These are phyloP conservation scores for Eclectus roratus DNA, from an alignment of 2,113 vertebrate genomes.

Conservation along the genomic window DNA sequence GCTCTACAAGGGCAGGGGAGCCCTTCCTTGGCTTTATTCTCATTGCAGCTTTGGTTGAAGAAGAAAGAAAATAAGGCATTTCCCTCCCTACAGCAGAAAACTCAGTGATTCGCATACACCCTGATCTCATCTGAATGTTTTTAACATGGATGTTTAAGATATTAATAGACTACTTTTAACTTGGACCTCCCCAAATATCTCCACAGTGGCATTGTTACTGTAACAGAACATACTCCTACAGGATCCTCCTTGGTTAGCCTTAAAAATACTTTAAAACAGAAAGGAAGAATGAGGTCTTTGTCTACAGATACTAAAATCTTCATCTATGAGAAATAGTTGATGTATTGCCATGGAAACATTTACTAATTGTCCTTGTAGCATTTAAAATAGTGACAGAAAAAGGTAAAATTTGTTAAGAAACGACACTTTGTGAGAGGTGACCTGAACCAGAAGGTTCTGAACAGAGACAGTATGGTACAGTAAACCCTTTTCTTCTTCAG, in stretches of 20 bases:
- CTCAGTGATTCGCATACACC: neutral
- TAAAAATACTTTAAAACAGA: constrained; percentile 42
- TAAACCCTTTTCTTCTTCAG: neutral
- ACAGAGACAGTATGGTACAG: neutral
- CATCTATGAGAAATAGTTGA: constrained; percentile 19
- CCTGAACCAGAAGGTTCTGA: neutral
- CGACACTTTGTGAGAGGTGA: neutral
- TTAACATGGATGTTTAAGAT: constrained; percentile 2
- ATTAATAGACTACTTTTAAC: constrained; percentile 45
- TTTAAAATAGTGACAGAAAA: constrained; percentile 37
- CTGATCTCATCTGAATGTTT: constrained; percentile 14
- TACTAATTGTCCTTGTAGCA: constrained; percentile 49
- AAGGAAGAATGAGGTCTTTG: constrained; percentile 34
- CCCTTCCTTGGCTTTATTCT: neutral
- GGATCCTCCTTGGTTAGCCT: constrained; percentile 37
- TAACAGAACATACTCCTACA: constrained; percentile 48
- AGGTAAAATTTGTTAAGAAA: constrained; percentile 60
- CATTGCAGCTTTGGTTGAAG: neutral
- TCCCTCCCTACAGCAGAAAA: neutral
- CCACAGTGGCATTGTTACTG: constrained; percentile 20
- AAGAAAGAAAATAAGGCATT: neutral
- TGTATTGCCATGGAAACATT: constrained; percentile 51
- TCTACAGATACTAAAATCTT: constrained; percentile 28
- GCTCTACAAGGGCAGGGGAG: neutral
- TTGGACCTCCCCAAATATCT: constrained; percentile 24